phyloP scores from a whole-genome alignment of 2,888 invertebrate species.

The Eulithis testata region DNA sequence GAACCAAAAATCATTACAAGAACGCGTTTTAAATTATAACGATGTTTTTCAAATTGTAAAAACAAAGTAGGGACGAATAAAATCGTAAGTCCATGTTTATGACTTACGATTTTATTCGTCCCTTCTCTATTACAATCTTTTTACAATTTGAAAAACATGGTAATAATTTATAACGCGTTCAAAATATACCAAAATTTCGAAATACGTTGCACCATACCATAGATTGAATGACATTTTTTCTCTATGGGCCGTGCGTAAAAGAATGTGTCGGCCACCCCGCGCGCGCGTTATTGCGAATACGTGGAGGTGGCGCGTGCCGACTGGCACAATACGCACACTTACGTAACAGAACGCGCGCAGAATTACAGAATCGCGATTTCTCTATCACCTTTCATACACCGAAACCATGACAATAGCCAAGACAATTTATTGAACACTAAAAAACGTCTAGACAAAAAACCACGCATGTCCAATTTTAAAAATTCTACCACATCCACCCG shows the following conservation, averaged over 20 bases:
- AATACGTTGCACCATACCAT: slow-evolving; percentile 27
- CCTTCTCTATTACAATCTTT: too few species aligned
- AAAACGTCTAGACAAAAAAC: slow-evolving; percentile 69
- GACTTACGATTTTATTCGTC: too few species aligned
- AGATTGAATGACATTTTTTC: slow-evolving; percentile 51
- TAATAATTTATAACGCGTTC: not conserved
- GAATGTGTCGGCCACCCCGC: slow-evolving; percentile 78
- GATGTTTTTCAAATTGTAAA: too few species aligned
- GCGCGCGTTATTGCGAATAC: slow-evolving; percentile 68
- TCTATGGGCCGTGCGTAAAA: slow-evolving; percentile 59
- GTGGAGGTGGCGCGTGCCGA: slow-evolving; percentile 72
- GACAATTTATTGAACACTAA: slow-evolving; percentile 59
- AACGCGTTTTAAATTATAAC: too few species aligned
- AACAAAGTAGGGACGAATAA: too few species aligned
- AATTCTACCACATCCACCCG: slow-evolving; percentile 44
- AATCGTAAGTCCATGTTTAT: too few species aligned
- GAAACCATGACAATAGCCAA: slow-evolving; percentile 62
- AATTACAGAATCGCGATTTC: slow-evolving; percentile 77
- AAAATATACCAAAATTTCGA: slow-evolving; percentile 12
- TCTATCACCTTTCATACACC: slow-evolving; percentile 74
- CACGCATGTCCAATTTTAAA: slow-evolving; percentile 42
- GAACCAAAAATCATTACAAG: too few species aligned
- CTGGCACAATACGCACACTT: slow-evolving; percentile 64
- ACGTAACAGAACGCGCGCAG: slow-evolving; percentile 76
- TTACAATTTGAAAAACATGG: too few species aligned